Conservation (phyloP, 2,113 vertebrate species). For the Syrrhaptes paradoxus region DNA sequence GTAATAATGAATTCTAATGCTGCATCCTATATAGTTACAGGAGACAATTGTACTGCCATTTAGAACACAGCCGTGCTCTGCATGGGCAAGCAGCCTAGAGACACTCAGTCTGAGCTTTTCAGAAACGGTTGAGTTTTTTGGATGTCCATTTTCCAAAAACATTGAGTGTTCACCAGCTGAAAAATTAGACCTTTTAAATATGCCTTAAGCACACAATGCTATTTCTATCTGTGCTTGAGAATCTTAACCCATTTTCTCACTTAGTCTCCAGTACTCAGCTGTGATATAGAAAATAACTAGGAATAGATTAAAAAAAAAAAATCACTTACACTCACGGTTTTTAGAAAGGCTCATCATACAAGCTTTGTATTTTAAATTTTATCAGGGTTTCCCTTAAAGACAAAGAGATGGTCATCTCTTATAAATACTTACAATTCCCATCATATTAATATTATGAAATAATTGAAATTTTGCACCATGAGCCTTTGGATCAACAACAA, state of each 20-base stretch:
- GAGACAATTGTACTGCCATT: background rate
- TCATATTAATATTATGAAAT: background rate
- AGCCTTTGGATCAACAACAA: background rate
- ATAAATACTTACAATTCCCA: background rate
- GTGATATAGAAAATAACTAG: background rate
- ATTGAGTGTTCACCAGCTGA: background rate
- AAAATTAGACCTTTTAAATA: background rate
- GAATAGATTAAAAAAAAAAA: background rate
- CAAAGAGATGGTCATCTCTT: background rate
- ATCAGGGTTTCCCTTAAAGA: background rate
- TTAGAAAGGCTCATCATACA: background rate
- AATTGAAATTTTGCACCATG: background rate
- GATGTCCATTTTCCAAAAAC: background rate
- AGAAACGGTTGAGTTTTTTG: background rate
- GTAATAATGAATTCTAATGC: background rate
- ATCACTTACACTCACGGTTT: background rate
- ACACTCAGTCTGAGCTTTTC: background rate
- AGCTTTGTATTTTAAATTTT: background rate
- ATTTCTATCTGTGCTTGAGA: background rate
- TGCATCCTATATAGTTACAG: background rate
- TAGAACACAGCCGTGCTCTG: background rate
- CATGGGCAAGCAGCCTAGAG: background rate
- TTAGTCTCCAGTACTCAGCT: background rate
- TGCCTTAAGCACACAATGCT: background rate
- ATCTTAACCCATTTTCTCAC: background rate